Base-by-base conservation (phyloP, 2,888 invertebrate species). In the Parnassius glacialis region DNA sequence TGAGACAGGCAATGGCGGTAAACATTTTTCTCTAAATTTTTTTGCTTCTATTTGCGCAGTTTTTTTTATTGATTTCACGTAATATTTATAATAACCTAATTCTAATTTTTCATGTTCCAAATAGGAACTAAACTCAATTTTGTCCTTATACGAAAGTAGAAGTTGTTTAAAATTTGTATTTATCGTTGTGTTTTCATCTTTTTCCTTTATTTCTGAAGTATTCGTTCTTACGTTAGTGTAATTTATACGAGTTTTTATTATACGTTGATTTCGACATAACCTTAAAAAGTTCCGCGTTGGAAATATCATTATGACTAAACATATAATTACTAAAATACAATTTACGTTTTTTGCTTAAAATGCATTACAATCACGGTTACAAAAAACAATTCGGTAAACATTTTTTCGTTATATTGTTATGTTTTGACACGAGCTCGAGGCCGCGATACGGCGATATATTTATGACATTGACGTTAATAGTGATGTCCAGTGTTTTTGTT, bases 1-100 rank as follows among this genome's bases (percentile, higher is more conserved):
- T 0, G 92, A 78, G 3, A 93, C 57, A 0, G 94, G 94, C 55
- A 93, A 72, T 0, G 93, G 92, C 20, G 90, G 81, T 45, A 85
- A 76, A 52, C 71, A 74, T 59, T 73, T 83, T 52, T 80, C 75
- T 12, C 76, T 64, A n/a, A 72, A 69, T 5, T 80, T 72, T 41
- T 74, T 74, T 34, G 65, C 48, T 56, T 74, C 64, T 2, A 71
- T 68, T 55, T 67, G 64, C 65, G 82, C 85, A 1, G 85, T 84
- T 69, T 70, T 75, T 66, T 76, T 81, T n/a, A 82, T 59, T 42
- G 70, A 73, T 78, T 83, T 87, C 51, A 81, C 62, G 62, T 86
- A 69, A 76, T 86, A 81, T 71, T 80, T 85, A 65, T 76, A 85
- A 67, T 82, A 70, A 69, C 90, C 87, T 61, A 87, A 66, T 64